Evolutionary conservation across 1,140 invertebrate genomes (phyloP), one percentile per base, ranked within the genome.

Genomic region (Tetramorium simillimum): DNA sequence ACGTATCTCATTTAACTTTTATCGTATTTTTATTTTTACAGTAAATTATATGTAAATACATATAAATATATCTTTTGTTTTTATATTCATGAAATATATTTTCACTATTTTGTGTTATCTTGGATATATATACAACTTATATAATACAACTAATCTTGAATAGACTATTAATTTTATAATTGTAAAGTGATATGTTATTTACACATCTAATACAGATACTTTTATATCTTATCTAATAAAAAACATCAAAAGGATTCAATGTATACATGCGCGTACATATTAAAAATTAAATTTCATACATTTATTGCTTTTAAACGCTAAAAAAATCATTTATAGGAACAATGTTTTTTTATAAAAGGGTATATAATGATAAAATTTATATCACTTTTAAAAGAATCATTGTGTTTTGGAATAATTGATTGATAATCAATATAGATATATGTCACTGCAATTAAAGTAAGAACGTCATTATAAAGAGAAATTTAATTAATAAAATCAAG

Each of bases 21-120:
- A 51, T 62, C 72, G 46, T 77, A 77, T 88, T 88, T 80, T 33
- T 80, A 85, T 87, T 90, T 90, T 90, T 87, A 90, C 85, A 75
- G 65, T 90, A 89, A 77, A 89, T 82, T 76, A 73, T 86, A 89
- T 90, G 87, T 90, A 90, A 78, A 89, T 63, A 33, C 4, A 89
- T 75, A 77, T 86, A 88, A 82, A 72, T 78, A 80, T 56, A 49
- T 86, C 37, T 81, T 87, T 90, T 89, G 73, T 90, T 90, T 90
- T 89, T 75, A 81, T 46, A 85, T 58, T 33, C 10, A 63, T 53
- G 58, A 28, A 43, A 77, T 90, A 56, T 84, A 87, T 18, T 77
- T 87, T 2, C 24, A 82, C 37, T 69, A 33, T 51, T 73, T 72
- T 89, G 56, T 49, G 33, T 90, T 88, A 67, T 75, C 72, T 87